These are phyloP conservation scores for Malacoraja senta DNA, from an alignment of 2,797 vertebrate species.

Conservation along the genomic window DNA sequence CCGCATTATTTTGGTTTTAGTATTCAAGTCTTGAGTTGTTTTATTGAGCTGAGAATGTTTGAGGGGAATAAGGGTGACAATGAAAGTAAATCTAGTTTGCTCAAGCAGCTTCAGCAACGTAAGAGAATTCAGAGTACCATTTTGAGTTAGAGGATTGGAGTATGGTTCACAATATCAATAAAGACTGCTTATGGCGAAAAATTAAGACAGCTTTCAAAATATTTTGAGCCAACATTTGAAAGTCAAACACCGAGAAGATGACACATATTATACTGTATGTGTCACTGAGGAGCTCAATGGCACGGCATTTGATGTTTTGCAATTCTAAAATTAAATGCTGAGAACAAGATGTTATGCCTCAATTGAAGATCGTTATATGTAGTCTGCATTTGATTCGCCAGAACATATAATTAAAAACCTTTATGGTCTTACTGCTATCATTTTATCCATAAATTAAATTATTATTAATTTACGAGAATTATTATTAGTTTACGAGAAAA, in stretches of 20 bases:
- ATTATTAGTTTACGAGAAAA: not conserved
- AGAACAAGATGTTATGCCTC: constrained; percentile 49
- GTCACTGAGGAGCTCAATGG: constrained; percentile 40
- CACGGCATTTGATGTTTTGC: constrained; percentile 45
- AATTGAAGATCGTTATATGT: constrained; percentile 52
- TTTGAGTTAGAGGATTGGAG: not conserved
- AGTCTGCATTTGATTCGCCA: constrained; percentile 40
- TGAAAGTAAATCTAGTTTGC: not conserved
- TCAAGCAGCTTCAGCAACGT: not conserved
- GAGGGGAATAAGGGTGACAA: not conserved
- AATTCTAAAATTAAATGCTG: constrained; percentile 46
- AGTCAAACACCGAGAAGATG: not conserved
- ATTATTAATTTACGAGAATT: not conserved
- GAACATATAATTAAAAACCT: constrained; percentile 41
- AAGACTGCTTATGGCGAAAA: not conserved
- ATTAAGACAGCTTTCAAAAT: not conserved
- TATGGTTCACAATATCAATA: not conserved
- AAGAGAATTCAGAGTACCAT: not conserved
- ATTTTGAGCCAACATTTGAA: not conserved
- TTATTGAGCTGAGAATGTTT: not conserved
- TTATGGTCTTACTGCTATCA: not conserved
- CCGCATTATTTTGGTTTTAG: no score
- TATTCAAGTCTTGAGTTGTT: not conserved
- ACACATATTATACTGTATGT: not conserved
- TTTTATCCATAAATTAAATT: not conserved